Evolutionary conservation across 2,113 vertebrate species (phyloP).

Genomic region (Spermophilus dauricus): DNA sequence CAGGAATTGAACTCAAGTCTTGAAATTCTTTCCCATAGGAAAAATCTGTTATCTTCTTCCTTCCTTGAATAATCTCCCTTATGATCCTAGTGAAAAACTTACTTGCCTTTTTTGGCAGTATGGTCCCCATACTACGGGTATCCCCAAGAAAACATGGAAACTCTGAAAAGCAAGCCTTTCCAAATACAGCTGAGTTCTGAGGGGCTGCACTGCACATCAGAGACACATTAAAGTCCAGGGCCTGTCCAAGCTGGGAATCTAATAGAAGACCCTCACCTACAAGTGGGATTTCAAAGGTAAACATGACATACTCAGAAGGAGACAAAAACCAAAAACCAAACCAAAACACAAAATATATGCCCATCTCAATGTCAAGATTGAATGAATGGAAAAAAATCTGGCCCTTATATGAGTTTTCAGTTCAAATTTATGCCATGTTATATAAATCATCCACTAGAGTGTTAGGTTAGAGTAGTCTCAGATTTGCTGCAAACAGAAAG

Average conservation of each 20-base stretch:
- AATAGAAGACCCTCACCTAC: not conserved
- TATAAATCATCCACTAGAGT: not conserved
- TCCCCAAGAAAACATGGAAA: not conserved
- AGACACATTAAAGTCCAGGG: not conserved
- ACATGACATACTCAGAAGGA: not conserved
- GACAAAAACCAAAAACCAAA: slow-evolving; percentile 4
- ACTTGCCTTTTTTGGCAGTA: not conserved
- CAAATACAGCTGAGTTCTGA: not conserved
- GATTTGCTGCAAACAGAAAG: not conserved
- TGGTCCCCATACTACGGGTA: not conserved
- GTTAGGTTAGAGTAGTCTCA: not conserved
- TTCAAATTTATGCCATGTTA: not conserved
- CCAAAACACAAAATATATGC: not conserved
- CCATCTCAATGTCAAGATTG: not conserved
- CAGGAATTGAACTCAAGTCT: not conserved
- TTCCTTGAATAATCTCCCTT: not conserved
- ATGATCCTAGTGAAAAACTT: not conserved
- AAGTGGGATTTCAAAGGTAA: not conserved
- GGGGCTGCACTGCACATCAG: not conserved
- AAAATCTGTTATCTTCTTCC: not conserved
- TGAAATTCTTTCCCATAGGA: not conserved
- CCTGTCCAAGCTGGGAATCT: not conserved
- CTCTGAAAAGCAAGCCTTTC: not conserved
- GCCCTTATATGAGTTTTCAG: not conserved
- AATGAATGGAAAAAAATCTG: not conserved